Evolutionary conservation across 30 jellyfish, hydroid and myxozoan species (phyloP).

Genomic region (Turritopsis dohrnii): DNA sequence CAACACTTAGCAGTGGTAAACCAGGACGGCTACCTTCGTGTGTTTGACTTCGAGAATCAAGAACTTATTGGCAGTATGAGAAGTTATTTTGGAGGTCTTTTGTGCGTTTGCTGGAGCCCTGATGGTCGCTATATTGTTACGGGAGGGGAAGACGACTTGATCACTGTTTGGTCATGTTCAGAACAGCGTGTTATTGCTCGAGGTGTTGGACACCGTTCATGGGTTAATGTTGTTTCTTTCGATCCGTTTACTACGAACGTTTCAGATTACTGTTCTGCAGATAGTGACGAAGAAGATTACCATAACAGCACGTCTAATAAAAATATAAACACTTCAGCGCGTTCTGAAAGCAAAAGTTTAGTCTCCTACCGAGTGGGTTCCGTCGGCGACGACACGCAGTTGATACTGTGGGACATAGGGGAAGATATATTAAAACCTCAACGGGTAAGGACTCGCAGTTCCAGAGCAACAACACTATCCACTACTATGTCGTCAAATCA

Average conservation of each 20-base stretch:
- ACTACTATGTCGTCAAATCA: neutral
- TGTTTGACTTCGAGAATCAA: slow-evolving; percentile 76
- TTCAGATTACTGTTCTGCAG: slow-evolving; percentile 46
- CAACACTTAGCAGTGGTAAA: slow-evolving; percentile 77
- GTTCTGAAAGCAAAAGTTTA: slow-evolving; percentile 7
- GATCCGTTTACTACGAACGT: slow-evolving; percentile 84
- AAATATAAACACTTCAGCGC: neutral
- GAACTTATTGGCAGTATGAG: slow-evolving; percentile 83
- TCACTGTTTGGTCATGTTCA: slow-evolving; percentile 88
- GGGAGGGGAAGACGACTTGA: slow-evolving; percentile 95
- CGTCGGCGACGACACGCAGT: slow-evolving; percentile 95
- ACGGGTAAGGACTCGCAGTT: slow-evolving; percentile 74
- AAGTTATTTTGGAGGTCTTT: slow-evolving; percentile 87
- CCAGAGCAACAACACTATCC: slow-evolving; percentile 55
- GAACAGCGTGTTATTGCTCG: slow-evolving; percentile 91
- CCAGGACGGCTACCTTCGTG: slow-evolving; percentile 88
- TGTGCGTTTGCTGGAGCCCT: slow-evolving; percentile 96
- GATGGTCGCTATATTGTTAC: slow-evolving; percentile 90
- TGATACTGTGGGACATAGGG: slow-evolving; percentile 80
- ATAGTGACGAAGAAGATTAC: slow-evolving; percentile 74
- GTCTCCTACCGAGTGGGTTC: slow-evolving; percentile 88
- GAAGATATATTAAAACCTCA: slow-evolving; percentile 89
- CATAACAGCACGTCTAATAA: slow-evolving; percentile 27
- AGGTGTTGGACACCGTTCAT: slow-evolving; percentile 94
- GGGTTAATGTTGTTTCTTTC: slow-evolving; percentile 91